Conservation (phyloP, 2,113 vertebrate genomes). For the Craseonycteris thonglongyai region DNA sequence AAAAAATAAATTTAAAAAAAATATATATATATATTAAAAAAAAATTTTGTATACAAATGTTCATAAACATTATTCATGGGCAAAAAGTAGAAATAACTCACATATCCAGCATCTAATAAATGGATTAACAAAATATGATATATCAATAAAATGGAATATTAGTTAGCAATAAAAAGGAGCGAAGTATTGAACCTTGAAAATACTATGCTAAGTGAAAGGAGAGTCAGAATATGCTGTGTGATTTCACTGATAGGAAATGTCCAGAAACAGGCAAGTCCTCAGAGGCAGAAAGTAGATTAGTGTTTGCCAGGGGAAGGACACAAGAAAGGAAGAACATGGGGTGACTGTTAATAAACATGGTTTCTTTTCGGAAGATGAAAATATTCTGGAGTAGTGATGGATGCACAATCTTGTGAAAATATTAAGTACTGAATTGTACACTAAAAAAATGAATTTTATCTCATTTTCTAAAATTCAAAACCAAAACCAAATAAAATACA, state of each 20-base stretch:
- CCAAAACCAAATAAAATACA: not conserved
- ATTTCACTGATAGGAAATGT: not conserved
- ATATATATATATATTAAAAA: too few relatives aligned
- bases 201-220: not conserved
- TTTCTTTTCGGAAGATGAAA: not conserved
- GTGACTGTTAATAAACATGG: not conserved
- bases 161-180: not conserved
- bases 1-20: too few relatives aligned
- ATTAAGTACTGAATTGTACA: not conserved
- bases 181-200: not conserved
- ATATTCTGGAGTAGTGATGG: not conserved
- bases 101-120: not conserved
- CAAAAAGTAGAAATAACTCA: not conserved
- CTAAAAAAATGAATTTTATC: not conserved
- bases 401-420: not conserved
- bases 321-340: not conserved
- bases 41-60: not conserved
- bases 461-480: slow-evolving; percentile 13
- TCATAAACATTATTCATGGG: not conserved
- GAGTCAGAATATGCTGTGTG: not conserved
- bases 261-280: not conserved
- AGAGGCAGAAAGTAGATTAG: not conserved
- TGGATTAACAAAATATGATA: not conserved
- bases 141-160: not conserved
- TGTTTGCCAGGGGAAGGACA: not conserved